These are phyloP conservation scores for Diaphora mendica DNA, from an alignment of 2,888 invertebrate species.

Conservation along the genomic window DNA sequence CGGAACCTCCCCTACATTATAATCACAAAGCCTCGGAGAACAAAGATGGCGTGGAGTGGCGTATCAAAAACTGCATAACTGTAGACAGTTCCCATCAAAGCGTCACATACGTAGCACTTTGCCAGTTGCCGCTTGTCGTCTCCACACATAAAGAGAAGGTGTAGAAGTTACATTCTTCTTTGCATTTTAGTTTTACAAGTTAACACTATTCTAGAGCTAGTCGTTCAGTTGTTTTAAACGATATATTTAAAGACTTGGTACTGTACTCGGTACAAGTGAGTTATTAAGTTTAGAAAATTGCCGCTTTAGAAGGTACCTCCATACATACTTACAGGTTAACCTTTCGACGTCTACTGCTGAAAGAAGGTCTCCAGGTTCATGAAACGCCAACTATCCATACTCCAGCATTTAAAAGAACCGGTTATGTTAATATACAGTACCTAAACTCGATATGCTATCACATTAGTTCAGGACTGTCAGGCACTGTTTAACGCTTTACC, in stretches of 20 bases:
- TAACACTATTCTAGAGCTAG: background rate
- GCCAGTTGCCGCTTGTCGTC: constrained; percentile 35
- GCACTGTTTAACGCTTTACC: background rate
- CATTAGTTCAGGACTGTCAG: background rate
- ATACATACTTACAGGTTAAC: too few relatives aligned
- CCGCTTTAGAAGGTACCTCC: background rate
- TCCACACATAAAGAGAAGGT: background rate
- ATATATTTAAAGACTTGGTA: background rate
- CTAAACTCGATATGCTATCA: background rate
- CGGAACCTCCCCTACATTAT: constrained; percentile 35
- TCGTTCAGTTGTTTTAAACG: background rate
- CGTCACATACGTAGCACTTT: constrained; percentile 50
- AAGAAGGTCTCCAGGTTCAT: too few relatives aligned
- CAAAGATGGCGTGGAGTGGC: constrained; percentile 43
- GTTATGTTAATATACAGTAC: background rate
- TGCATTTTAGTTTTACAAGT: background rate
- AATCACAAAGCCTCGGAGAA: constrained; percentile 46
- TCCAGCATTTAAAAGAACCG: background rate
- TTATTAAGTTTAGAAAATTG: background rate
- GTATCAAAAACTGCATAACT: constrained; percentile 57
- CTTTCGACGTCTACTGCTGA: too few relatives aligned
- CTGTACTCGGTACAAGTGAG: background rate
- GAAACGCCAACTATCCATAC: background rate
- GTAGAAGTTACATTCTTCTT: constrained; percentile 33
- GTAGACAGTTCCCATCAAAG: constrained; percentile 54